phyloP scores from a whole-genome alignment of 2,113 vertebrate species.

The Leptodactylus fuscus region DNA sequence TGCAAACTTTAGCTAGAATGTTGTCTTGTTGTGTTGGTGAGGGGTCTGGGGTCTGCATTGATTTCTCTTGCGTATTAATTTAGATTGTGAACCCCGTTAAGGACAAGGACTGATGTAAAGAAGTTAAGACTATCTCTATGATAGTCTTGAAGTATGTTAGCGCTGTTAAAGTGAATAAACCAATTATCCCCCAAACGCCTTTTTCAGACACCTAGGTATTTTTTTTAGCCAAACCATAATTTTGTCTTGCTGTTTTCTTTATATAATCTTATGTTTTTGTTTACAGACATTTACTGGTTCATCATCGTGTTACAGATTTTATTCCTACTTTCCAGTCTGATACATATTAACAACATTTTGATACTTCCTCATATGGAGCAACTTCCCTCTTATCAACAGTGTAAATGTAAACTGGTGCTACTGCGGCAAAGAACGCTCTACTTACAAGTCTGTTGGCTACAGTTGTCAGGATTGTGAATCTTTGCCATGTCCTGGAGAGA shows the following conservation, averaged over 20 bases:
- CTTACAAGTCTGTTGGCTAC: not conserved
- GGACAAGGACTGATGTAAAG: too few relatives aligned
- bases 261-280: not conserved
- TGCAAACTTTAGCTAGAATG: too few relatives aligned
- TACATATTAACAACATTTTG: not conserved
- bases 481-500: constrained; percentile 2
- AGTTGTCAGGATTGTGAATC: not conserved
- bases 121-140: too few relatives aligned
- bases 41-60: too few relatives aligned
- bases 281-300: not conserved
- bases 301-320: not conserved
- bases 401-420: not conserved
- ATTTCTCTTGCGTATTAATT: too few relatives aligned
- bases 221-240: not conserved
- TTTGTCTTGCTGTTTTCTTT: not conserved
- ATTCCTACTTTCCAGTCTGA: not conserved
- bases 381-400: not conserved
- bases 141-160: too few relatives aligned
- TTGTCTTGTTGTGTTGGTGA: too few relatives aligned
- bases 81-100: too few relatives aligned
- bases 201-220: too few relatives aligned
- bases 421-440: not conserved
- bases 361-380: not conserved
- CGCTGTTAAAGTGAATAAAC: too few relatives aligned
- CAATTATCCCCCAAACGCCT: too few relatives aligned